A percentile compares a stretch with the other conserved stretches of the same genome.
Evolutionary conservation across 2,888 invertebrate genomes (phyloP).

Genomic region (Protonemura montana): DNA sequence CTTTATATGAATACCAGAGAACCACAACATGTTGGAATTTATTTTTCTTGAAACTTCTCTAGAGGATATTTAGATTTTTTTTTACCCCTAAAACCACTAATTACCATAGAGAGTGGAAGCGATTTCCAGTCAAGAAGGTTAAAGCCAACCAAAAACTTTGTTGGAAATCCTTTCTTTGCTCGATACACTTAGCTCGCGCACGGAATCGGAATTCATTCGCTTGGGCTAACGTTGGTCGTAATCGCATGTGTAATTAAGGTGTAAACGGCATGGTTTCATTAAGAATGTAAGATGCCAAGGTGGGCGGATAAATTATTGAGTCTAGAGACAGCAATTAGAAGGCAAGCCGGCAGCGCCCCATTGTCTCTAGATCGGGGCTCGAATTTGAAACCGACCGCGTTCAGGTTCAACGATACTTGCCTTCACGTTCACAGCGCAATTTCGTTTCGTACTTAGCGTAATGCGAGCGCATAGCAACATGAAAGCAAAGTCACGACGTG

Average conservation of each 20-base stretch:
- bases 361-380: not conserved
- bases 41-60: too few relatives aligned
- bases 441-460: too few relatives aligned
- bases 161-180: not conserved
- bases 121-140: too few relatives aligned
- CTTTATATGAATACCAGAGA: too few relatives aligned
- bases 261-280: conserved; percentile 31
- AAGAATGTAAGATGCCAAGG: conserved; percentile 17
- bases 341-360: not conserved
- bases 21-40: too few relatives aligned
- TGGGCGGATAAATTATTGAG: not conserved
- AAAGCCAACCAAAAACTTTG: not conserved
- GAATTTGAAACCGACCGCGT: not conserved
- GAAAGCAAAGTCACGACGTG: too few relatives aligned
- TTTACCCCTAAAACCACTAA: too few relatives aligned
- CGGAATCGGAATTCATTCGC: not conserved
- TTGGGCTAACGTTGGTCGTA: not conserved
- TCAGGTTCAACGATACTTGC: not conserved
- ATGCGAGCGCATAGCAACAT: too few relatives aligned
- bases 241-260: conserved; percentile 19
- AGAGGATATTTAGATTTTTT: too few relatives aligned
- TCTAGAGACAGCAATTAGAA: conserved; percentile 1
- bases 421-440: too few relatives aligned
- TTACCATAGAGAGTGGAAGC: too few relatives aligned
- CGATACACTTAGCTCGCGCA: not conserved